phyloP scores from a whole-genome alignment of 2,113 vertebrate species.

The Himantopus leucocephalus region DNA sequence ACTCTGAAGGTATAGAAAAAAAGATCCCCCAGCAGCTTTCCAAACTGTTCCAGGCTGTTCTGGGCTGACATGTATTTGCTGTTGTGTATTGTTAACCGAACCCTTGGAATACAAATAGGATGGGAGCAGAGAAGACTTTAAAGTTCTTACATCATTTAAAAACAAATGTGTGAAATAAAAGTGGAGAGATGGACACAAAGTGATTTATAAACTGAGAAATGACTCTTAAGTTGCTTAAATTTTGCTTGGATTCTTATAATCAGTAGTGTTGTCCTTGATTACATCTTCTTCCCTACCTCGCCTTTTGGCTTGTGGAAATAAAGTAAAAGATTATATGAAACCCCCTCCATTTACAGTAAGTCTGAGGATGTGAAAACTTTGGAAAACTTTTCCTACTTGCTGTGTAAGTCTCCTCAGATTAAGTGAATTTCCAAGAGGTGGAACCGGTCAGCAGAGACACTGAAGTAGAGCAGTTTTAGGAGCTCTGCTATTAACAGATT shows the following conservation, averaged over 20 bases:
- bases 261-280: not conserved
- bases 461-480: rapidly evolving
- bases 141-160: not conserved
- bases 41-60: not conserved
- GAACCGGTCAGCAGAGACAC: not conserved
- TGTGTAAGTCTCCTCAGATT: not conserved
- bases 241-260: not conserved
- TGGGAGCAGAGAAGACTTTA: not conserved
- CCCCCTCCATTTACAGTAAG: not conserved
- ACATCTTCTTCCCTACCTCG: not conserved
- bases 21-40: not conserved
- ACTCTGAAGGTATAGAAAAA: not conserved
- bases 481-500: not conserved
- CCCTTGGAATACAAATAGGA: not conserved
- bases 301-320: not conserved
- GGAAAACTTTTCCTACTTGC: not conserved
- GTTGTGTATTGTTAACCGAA: not conserved
- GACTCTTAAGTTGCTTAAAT: not conserved
- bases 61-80: not conserved
- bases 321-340: not conserved
- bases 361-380: not conserved
- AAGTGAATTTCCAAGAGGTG: not conserved
- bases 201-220: not conserved
- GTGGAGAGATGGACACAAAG: not conserved
- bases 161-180: not conserved